These are phyloP conservation scores for Lichenostomus cassidix DNA, from an alignment of 2,113 vertebrate genomes.

Conservation along the genomic window DNA sequence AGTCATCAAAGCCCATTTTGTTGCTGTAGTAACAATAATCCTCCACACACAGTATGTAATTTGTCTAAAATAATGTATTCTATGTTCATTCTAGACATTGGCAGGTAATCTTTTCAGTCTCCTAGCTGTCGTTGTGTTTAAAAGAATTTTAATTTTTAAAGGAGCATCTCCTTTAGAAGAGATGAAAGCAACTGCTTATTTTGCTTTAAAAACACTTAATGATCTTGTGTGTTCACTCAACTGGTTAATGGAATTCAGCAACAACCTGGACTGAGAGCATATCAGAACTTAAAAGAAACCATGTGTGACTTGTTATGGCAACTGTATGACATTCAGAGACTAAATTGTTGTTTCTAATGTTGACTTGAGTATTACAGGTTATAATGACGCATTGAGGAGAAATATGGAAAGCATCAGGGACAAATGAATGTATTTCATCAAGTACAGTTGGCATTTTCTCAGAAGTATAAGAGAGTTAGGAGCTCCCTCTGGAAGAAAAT, in stretches of 20 bases:
- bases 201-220: not conserved
- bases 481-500: not conserved
- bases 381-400: not conserved
- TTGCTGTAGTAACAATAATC: constrained; percentile 2
- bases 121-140: not conserved
- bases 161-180: not conserved
- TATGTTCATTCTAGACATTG: not conserved
- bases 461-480: not conserved
- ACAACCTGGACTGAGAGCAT: not conserved
- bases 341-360: not conserved
- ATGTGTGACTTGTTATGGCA: not conserved
- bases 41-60: not conserved
- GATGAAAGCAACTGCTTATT: not conserved
- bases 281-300: not conserved
- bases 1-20: constrained; percentile 1
- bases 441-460: not conserved
- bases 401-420: not conserved
- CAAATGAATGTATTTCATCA: not conserved
- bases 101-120: not conserved
- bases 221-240: not conserved
- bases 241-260: not conserved
- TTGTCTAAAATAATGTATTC: not conserved
- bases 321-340: not conserved
- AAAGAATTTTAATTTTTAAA: not conserved
- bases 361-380: not conserved